Evolutionary conservation across 2,888 invertebrate species (phyloP).

Genomic region (Camponotus fellah): DNA sequence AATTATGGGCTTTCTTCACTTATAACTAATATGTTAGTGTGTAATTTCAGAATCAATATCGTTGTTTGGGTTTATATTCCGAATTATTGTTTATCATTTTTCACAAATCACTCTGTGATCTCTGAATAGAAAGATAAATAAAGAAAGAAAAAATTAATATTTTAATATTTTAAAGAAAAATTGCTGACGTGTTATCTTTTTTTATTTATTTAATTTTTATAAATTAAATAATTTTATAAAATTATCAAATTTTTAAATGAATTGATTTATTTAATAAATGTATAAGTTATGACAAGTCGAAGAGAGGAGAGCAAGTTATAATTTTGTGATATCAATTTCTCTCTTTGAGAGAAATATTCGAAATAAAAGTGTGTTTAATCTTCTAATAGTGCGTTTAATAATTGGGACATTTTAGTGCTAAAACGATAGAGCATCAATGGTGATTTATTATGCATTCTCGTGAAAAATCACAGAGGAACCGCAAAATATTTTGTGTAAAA

Average conservation of each 20-base stretch:
- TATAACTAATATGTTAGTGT: background rate
- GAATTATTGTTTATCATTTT: background rate
- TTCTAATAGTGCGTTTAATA: background rate
- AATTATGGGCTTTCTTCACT: slow-evolving; percentile 14
- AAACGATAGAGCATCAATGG: background rate
- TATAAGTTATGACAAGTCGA: background rate
- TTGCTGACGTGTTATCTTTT: background rate
- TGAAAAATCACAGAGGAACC: slow-evolving; percentile 23
- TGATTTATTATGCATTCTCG: background rate
- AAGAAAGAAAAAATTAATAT: background rate
- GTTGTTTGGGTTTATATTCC: background rate
- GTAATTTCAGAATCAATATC: background rate
- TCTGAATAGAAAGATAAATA: background rate
- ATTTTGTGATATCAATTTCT: background rate
- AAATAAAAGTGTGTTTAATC: no score
- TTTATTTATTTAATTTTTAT: slow-evolving; percentile 1
- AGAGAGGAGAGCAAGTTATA: background rate
- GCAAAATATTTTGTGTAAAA: slow-evolving; percentile 6
- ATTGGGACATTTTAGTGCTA: background rate
- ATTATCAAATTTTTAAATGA: background rate
- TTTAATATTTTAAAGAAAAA: background rate
- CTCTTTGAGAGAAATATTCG: background rate
- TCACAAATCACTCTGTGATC: background rate
- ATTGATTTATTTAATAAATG: background rate
- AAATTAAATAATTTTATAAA: background rate